Base-by-base conservation (phyloP, 92 coral and sea anemone genomes). In the Pocillopora meandrina region DNA sequence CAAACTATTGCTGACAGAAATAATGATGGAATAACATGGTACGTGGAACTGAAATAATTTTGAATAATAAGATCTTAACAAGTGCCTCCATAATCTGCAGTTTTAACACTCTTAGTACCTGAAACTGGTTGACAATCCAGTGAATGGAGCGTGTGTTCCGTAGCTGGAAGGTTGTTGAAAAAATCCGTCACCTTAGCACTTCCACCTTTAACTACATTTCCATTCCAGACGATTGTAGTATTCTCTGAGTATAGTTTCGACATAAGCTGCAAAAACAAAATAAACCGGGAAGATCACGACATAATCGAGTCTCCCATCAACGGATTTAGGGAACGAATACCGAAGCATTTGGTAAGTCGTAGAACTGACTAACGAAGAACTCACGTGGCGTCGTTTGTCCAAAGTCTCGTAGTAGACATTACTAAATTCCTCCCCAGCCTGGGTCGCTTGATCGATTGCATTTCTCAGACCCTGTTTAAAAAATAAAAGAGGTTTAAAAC, bases 121-220 rank as follows among this genome's bases (percentile, higher is more conserved):
- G 99, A 89, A 0, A 97, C 95, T 56, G 99, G 99, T 73, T 97
- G 99, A 70, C 99, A 97, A 80, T 97, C 99, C 77, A 95, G 84
- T 12, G 99, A 92, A 71, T 88, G 90, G 1, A 97, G 76, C 11
- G 88, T 92, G 82, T 97, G 98, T 75, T 95, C 92, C 63, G 93
- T 92, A 83, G 95, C 86, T 65, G 99, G 99, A 20, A 97, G 87
- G 67, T 90, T 89, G 60, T 92, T 90, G 77, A 90, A 90, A 71
- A 97, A 97, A 14, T 97, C 96, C 65, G 87, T 92, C 52, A 96
- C 93, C 81, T 89, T 87, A 35, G 91, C 99, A 34, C 86, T 47
- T 57, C 93, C 96, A 56, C 97, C 99, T 67, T 85, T 97, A 31
- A 95, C 78, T 49, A 87, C 60, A 87, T 97, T 95, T 4, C 99